phyloP scores from a whole-genome alignment of 2,888 invertebrate species.

The Drosophila mercatorum region DNA sequence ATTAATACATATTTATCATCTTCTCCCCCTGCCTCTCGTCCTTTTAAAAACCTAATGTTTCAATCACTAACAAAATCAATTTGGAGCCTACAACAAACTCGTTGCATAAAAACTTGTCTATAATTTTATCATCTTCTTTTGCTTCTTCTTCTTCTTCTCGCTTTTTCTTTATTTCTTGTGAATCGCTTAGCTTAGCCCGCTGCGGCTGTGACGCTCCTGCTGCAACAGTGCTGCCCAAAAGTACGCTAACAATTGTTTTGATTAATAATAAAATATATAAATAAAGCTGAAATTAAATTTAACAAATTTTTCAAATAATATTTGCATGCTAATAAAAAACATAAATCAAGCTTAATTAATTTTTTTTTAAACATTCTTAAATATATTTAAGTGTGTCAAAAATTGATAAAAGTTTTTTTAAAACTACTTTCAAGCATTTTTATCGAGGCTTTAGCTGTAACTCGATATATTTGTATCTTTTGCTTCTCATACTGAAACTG shows the following conservation, averaged over 20 bases:
- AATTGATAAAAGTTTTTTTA: too few species aligned
- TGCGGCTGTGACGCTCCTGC: constrained; percentile 33
- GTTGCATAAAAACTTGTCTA: constrained; percentile 54
- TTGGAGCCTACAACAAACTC: constrained; percentile 54
- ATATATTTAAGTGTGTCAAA: too few species aligned
- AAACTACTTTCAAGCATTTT: too few species aligned
- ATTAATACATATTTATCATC: constrained; percentile 42
- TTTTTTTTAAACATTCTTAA: too few species aligned
- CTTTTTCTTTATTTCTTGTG: background rate
- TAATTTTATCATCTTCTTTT: constrained; percentile 1
- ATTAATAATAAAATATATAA: background rate
- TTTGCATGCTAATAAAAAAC: too few species aligned
- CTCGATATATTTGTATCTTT: too few species aligned
- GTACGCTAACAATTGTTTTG: constrained; percentile 27
- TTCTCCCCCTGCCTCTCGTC: background rate
- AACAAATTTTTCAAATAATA: too few species aligned
- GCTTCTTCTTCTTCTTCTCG: too few species aligned
- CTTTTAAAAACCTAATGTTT: constrained; percentile 40
- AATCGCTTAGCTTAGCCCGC: constrained; percentile 36
- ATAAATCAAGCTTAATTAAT: too few species aligned
- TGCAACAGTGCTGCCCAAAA: constrained; percentile 36
- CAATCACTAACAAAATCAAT: constrained; percentile 58
- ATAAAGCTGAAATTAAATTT: too few species aligned
- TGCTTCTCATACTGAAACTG: too few species aligned
- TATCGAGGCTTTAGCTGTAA: too few species aligned